These are phyloP conservation scores for Bubo bubo DNA, from an alignment of 2,113 vertebrate genomes.

Conservation along the genomic window DNA sequence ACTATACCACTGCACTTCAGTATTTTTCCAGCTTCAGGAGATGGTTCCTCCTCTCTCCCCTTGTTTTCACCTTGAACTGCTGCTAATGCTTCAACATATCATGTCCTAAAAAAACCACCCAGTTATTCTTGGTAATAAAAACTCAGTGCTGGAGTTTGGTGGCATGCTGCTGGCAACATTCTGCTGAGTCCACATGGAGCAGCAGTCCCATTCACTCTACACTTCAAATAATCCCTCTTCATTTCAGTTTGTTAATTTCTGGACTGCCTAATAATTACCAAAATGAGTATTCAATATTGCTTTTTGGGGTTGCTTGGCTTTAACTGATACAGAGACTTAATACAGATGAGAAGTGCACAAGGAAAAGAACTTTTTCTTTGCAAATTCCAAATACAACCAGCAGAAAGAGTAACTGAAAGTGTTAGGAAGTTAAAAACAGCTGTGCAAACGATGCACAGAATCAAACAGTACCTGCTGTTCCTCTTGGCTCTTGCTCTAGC, in stretches of 20 bases:
- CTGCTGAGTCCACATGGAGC: not conserved
- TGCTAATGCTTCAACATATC: not conserved
- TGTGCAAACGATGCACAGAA: not conserved
- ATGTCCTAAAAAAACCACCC: not conserved
- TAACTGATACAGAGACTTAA: not conserved
- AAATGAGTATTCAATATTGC: not conserved
- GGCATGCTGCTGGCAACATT: not conserved
- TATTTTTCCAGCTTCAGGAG: not conserved
- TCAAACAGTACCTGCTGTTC: constrained; percentile 89
- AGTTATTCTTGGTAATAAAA: not conserved
- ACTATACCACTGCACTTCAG: fast-evolving
- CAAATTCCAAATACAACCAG: not conserved
- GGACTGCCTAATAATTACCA: not conserved
- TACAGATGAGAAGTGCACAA: not conserved
- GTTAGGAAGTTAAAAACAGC: not conserved
- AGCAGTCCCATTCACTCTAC: not conserved
- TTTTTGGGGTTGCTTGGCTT: not conserved
- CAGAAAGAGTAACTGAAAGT: not conserved
- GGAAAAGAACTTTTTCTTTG: not conserved
- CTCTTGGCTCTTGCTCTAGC: constrained; percentile 95
- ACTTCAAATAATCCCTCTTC: not conserved
- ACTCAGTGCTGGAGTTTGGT: not conserved
- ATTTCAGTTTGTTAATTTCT: not conserved
- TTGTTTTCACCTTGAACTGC: not conserved
- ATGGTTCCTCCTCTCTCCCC: not conserved